Evolutionary conservation across 1,140 invertebrate species (phyloP).

Genomic region (Cylas formicarius): DNA sequence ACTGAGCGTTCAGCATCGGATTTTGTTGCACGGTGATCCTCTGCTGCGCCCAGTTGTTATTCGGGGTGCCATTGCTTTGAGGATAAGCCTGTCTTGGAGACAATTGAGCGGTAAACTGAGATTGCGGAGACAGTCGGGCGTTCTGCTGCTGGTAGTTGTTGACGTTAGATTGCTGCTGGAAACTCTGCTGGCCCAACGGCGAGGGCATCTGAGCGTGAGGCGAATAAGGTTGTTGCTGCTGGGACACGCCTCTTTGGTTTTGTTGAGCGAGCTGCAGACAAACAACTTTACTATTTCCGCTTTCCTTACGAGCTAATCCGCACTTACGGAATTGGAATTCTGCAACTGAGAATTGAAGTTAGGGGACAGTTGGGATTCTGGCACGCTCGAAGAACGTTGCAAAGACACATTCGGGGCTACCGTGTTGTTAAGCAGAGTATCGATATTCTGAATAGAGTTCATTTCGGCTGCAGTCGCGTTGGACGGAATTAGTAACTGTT

Average conservation of each 20-base stretch:
- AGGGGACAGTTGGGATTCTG: constrained; percentile 66
- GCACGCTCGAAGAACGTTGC: constrained; percentile 57
- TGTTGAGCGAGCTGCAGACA: constrained; percentile 1
- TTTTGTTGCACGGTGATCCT: constrained; percentile 55
- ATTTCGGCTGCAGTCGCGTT: constrained; percentile 58
- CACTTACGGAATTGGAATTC: constrained; percentile 19
- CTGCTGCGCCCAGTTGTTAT: constrained; percentile 27
- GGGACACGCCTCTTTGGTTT: constrained; percentile 17
- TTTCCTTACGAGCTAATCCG: background rate
- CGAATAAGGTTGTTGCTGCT: constrained; percentile 45
- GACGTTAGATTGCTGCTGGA: constrained; percentile 27
- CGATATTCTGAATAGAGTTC: constrained; percentile 59
- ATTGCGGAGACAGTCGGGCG: constrained; percentile 33
- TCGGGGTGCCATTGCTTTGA: constrained; percentile 19
- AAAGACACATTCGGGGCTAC: constrained; percentile 74
- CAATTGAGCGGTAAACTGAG: constrained; percentile 36
- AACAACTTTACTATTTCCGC: background rate
- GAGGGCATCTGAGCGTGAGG: constrained; percentile 41
- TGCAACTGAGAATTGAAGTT: constrained; percentile 43
- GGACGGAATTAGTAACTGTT: constrained; percentile 59
- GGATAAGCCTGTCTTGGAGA: constrained; percentile 35
- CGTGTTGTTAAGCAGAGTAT: constrained; percentile 69
- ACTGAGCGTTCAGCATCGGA: constrained; percentile 72
- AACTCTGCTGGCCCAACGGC: constrained; percentile 35
- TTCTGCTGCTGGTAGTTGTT: constrained; percentile 30